Conservation (phyloP, 1,140 invertebrate genomes). For the Drosophila ironensis region DNA sequence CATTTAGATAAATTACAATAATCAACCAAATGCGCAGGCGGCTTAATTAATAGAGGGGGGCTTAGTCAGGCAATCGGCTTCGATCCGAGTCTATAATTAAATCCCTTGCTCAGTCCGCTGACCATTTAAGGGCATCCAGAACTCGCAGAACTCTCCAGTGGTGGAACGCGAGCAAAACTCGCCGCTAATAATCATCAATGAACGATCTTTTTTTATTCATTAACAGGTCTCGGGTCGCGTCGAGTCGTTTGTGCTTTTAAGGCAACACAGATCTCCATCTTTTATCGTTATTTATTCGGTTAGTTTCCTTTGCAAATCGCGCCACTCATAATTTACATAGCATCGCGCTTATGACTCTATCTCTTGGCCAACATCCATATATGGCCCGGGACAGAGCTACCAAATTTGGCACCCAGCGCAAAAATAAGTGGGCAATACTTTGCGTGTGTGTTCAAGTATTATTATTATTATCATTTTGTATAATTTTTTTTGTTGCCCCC, state of each 20-base stretch:
- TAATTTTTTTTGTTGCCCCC: constrained; percentile 47
- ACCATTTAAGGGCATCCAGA: constrained; percentile 66
- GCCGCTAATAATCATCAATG: constrained; percentile 78
- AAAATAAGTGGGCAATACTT: constrained; percentile 35
- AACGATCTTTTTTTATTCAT: constrained; percentile 74
- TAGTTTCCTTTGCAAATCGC: constrained; percentile 35
- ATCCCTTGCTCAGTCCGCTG: constrained; percentile 26
- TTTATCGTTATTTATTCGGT: constrained; percentile 8
- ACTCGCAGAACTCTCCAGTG: constrained; percentile 11
- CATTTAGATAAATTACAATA: constrained; percentile 76
- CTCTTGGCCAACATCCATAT: constrained; percentile 51
- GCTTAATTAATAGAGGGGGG: constrained; percentile 68
- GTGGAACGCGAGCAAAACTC: constrained; percentile 31
- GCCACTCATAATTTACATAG: constrained; percentile 75
- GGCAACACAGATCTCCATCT: constrained; percentile 46
- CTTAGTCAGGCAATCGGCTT: constrained; percentile 28
- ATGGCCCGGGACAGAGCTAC: constrained; percentile 47
- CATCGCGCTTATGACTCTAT: constrained; percentile 52
- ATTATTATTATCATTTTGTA: constrained; percentile 55
- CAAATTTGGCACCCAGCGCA: constrained; percentile 60
- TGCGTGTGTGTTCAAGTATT: constrained; percentile 54
- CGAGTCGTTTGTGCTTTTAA: constrained; percentile 53
- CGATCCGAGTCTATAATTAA: constrained; percentile 51
- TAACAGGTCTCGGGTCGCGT: constrained; percentile 57
- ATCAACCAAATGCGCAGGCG: constrained; percentile 76